Evolutionary conservation across 2,113 vertebrate genomes (phyloP).

Genomic region (Phoenicopterus ruber): DNA sequence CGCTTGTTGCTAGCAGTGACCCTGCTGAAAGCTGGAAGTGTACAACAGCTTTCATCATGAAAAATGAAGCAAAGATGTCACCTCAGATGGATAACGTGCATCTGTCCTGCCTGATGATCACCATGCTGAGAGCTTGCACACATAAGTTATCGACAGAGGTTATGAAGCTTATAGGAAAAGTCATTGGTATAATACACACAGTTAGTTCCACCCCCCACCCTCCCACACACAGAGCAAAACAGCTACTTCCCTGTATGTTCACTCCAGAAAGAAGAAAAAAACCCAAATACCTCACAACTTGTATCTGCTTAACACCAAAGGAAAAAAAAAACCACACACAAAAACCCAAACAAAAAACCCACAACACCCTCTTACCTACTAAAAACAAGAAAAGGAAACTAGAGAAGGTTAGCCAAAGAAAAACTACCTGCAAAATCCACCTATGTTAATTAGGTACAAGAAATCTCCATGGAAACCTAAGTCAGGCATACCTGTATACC

Average conservation of each 20-base stretch:
- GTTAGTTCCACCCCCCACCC: background rate
- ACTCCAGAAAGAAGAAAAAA: background rate
- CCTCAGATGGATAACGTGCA: background rate
- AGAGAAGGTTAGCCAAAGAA: background rate
- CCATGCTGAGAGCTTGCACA: background rate
- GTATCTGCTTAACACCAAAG: background rate
- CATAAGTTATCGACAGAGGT: fast-evolving
- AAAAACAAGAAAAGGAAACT: background rate
- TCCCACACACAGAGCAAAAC: background rate
- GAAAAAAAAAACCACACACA: background rate
- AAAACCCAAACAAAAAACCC: background rate
- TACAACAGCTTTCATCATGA: background rate
- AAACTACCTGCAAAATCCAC: background rate
- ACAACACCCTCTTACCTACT: background rate
- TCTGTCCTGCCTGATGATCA: background rate
- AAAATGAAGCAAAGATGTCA: background rate
- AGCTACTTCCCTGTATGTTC: background rate
- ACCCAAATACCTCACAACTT: background rate
- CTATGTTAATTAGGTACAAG: background rate
- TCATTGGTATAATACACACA: background rate
- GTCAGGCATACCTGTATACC: background rate
- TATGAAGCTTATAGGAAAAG: background rate
- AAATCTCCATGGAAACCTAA: constrained; percentile 68
- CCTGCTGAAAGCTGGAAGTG: background rate
- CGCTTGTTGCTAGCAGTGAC: background rate